phyloP scores from a whole-genome alignment of 1,140 invertebrate genomes.

The Nebria ingens region DNA sequence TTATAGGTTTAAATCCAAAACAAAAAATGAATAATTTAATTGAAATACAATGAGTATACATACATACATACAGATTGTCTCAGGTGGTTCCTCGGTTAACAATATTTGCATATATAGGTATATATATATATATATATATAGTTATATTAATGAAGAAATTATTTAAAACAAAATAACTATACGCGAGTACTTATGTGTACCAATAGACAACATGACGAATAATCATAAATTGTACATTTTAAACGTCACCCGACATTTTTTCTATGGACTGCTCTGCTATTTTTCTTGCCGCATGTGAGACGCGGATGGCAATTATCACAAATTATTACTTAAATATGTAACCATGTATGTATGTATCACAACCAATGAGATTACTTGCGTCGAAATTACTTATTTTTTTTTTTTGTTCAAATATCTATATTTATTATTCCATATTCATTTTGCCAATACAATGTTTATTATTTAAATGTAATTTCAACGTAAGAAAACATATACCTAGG shows the following conservation, averaged over 20 bases:
- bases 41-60: conserved; percentile 33
- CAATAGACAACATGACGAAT: neutral
- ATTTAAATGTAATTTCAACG: no score
- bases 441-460: no score
- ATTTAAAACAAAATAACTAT: no score
- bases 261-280: neutral
- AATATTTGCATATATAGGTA: neutral
- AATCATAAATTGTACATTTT: neutral
- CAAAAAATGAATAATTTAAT: conserved; percentile 19
- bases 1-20: conserved; percentile 10
- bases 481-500: no score
- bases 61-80: conserved; percentile 29
- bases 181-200: neutral
- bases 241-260: neutral
- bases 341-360: no score
- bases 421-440: no score
- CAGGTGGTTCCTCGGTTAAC: conserved; percentile 29
- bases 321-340: no score
- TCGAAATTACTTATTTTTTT: no score
- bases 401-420: no score
- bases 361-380: no score
- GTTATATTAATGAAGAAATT: no score
- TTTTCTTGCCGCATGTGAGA: neutral
- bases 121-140: no score
- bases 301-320: neutral